Base-by-base conservation (phyloP, 2,888 invertebrate genomes). In the Heterodera filipjevi region DNA sequence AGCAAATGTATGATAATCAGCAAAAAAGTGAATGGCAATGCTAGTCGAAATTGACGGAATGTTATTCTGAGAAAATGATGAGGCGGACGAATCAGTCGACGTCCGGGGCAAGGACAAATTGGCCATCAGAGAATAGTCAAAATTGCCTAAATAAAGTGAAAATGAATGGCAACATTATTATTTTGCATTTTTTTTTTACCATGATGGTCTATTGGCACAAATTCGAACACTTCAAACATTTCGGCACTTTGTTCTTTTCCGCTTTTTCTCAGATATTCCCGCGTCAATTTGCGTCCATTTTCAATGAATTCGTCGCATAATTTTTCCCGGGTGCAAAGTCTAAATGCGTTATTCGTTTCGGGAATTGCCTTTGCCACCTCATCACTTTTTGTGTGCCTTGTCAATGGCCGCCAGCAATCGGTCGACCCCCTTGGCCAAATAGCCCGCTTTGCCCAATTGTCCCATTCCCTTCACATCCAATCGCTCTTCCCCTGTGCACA, bases 401-500 rank as follows among this genome's bases (percentile, higher is more conserved):
- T 87, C 87, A 80, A 86, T 81, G 49, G 87, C 87, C 68, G 86
- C 83, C 14, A 88, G 82, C 72, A 89, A 79, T 22, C 84, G 75
- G 76, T 88, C 87, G 35, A 89, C 76, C 27, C 86, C 87, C 22
- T 85, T 79, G 16, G 84, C 82, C 71, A 88, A 79, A 76, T 88
- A 86, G 66, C 88, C 88, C 6, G 85, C 83, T 66, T 85, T 83
- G 10, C 86, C 86, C 86, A 87, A 85, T 39, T 87, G 82, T 22
- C 86, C 86, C 30, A 87, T 80, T 59, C 81, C 81, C 44, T 73
- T 80, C 64, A 87, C 84, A 70, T 85, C 82, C 16, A 87, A 80
- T 19, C 85, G 80, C 75, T 87, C 88, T 64, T 87, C 86, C 33
- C 88, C 87, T n/a, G 84, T 82, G 80, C 87, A 87, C 85, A 87